Conservation (phyloP, 2,888 invertebrate genomes). For the Eupeodes luniger region DNA sequence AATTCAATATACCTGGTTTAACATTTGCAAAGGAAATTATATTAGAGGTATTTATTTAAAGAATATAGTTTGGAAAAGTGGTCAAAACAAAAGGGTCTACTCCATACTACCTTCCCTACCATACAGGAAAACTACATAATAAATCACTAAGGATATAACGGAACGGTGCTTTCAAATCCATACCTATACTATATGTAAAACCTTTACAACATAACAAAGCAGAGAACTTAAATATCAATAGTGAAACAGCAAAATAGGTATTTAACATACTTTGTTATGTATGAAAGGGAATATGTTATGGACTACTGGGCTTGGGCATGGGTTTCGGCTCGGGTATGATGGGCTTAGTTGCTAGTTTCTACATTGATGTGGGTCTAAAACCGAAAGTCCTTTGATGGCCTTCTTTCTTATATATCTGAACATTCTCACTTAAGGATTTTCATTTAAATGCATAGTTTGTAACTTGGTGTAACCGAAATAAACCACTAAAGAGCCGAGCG, state of each 20-base stretch:
- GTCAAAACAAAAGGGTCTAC: constrained; percentile 9
- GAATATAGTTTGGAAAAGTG: background rate
- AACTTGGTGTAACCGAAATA: constrained; percentile 6
- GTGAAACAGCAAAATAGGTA: constrained; percentile 33
- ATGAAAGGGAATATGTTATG: constrained; percentile 17
- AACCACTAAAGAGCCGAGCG: background rate
- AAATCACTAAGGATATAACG: constrained; percentile 24
- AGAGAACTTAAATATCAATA: constrained; percentile 34
- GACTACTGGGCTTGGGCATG: background rate
- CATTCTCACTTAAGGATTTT: constrained; percentile 14
- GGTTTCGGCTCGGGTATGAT: no score
- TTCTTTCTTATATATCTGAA: background rate
- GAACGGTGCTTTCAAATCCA: constrained; percentile 2
- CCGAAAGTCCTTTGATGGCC: constrained; percentile 6
- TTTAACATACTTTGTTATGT: constrained; percentile 31
- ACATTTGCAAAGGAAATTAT: background rate
- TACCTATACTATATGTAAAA: background rate
- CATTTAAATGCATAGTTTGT: constrained; percentile 19
- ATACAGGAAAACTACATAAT: constrained; percentile 11
- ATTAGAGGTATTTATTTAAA: background rate
- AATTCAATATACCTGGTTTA: constrained; percentile 14
- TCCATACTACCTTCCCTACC: no score
- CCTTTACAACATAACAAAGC: constrained; percentile 15
- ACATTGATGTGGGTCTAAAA: constrained; percentile 30
- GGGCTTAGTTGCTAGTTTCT: background rate